phyloP scores from a whole-genome alignment of 2,797 vertebrate species.

The Rhinella marina region DNA sequence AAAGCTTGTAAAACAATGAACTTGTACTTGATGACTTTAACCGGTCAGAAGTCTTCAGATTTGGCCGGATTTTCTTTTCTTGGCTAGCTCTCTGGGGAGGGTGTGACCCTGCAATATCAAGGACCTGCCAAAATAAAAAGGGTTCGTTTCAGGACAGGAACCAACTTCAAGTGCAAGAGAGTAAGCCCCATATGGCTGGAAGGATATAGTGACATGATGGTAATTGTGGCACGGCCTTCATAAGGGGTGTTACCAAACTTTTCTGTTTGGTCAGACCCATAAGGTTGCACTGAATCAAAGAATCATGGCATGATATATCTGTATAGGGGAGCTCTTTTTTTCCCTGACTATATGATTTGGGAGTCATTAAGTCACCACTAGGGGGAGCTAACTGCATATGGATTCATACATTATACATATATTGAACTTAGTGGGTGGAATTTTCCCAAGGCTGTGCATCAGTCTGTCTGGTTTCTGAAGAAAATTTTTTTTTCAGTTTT shows the following conservation, averaged over 20 bases:
- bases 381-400: no score
- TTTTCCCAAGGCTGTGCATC: no score
- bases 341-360: no score
- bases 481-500: no score
- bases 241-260: background rate
- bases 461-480: no score
- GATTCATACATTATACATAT: no score
- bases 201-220: background rate
- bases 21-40: background rate
- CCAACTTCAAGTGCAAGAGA: background rate
- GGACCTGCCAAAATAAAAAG: background rate
- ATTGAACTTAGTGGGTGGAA: no score
- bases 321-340: no score
- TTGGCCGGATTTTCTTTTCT: background rate
- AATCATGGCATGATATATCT: no score
- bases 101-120: background rate
- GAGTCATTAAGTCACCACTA: no score
- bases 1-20: background rate
- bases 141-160: slow-evolving; percentile 19
- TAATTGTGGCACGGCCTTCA: background rate
- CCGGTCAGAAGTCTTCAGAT: background rate
- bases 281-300: background rate
- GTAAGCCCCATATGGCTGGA: background rate
- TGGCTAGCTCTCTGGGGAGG: background rate
- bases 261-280: background rate